Base-by-base conservation (phyloP, 2,888 invertebrate species). In the Eretmocerus hayati region DNA sequence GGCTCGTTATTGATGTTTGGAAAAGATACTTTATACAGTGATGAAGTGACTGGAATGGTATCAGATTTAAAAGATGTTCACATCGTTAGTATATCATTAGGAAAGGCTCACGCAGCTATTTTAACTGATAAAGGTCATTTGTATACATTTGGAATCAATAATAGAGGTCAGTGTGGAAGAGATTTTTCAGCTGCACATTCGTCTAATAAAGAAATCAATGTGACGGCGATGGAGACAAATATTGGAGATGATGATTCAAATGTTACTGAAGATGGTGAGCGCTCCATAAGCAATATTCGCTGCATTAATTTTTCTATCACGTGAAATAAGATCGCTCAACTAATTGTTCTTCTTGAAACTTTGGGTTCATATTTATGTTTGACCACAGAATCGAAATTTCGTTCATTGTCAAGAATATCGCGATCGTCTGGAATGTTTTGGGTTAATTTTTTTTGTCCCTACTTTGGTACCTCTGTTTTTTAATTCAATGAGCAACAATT, bases 161-260 rank as follows among this genome's bases (percentile, higher is more conserved):
- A 97, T 69, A 93, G 95, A 69, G 94, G 94, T 1, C 97, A 97
- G 67, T 97, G 97, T 73, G 97, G 97, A 4, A 76, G 94, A 55
- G 90, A 90, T 60, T 89, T 87, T 63, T 67, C 73, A n/a, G 75
- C 78, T 55, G 74, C 75, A 15, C 62, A 65, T 52, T 61, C 72
- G 15, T 60, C 67, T 26, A 77, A 74, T 64, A 78, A 78, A 65
- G 75, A 67, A 55, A 56, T 64, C 13, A 63, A 64, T 4, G 64
- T 70, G 11, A 66, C 71, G 16, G 79, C 79, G 8, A 80, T 79
- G 79, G 80, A 80, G 60, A 79, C 78, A 21, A 75, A 76, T 23
- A 58, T 63, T 30, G 64, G 62, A 2, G 71, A 71, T 50, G 70
- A 71, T 50, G 71, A 71, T 54, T 50, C 66, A 9, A 61, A 65